Evolutionary conservation across 2,113 vertebrate species (phyloP).

Genomic region (Atlantisia rogersi): DNA sequence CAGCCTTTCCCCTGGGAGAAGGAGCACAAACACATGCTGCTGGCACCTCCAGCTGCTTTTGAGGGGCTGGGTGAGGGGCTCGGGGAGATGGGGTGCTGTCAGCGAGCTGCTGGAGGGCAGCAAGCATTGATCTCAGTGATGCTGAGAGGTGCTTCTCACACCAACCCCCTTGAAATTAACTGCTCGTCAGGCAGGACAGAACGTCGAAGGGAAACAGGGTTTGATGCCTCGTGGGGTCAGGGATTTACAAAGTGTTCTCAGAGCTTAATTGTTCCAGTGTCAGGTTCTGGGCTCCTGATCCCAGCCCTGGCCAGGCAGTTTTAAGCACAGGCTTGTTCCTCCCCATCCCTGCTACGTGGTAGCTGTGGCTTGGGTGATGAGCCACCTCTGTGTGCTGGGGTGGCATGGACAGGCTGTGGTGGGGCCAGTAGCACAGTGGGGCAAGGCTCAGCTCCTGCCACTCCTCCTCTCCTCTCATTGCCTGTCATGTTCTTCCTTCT

Average conservation of each 20-base stretch:
- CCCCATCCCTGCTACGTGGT: not conserved
- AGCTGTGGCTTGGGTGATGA: not conserved
- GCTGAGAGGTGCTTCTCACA: not conserved
- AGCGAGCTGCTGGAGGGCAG: not conserved
- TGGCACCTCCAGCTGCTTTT: not conserved
- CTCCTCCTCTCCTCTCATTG: not conserved
- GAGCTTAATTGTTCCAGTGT: constrained; percentile 26
- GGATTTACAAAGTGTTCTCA: not conserved
- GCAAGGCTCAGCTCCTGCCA: accelerated
- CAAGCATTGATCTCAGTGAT: accelerated
- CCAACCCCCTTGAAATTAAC: not conserved
- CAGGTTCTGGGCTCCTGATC: not conserved
- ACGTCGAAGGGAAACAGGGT: constrained; percentile 51
- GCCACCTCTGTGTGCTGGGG: not conserved
- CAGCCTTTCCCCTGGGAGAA: not conserved
- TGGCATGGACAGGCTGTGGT: accelerated
- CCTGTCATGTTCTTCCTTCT: not conserved
- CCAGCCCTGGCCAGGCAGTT: not conserved
- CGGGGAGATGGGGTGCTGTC: not conserved
- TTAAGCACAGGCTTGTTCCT: not conserved
- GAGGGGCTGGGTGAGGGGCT: no score
- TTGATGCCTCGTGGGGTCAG: constrained; percentile 14
- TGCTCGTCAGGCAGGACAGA: constrained; percentile 46
- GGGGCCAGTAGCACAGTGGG: accelerated
- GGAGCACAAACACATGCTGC: accelerated